Evolutionary conservation across 2,113 vertebrate genomes (phyloP).

Genomic region (Pseudois nayaur): DNA sequence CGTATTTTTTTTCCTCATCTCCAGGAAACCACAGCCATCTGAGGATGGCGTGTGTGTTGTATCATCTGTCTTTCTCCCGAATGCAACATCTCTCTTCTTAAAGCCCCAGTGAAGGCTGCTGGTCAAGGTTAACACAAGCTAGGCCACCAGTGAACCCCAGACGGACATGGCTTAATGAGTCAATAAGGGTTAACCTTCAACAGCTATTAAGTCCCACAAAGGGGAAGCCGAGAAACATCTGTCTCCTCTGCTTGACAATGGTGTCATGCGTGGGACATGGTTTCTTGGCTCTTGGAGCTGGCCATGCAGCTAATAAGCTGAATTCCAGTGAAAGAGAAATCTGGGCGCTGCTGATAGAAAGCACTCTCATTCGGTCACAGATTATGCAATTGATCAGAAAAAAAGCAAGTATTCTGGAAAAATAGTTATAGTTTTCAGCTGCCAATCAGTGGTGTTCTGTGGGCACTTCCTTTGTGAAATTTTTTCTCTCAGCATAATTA

Average conservation of each 20-base stretch:
- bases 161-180: not conserved
- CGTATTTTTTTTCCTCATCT: not conserved
- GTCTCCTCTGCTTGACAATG: not conserved
- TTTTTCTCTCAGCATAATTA: not conserved
- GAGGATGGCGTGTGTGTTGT: not conserved
- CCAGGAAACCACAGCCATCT: not conserved
- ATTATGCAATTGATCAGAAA: not conserved
- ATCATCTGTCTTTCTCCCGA: not conserved
- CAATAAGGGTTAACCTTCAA: not conserved
- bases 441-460: not conserved
- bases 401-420: not conserved
- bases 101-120: not conserved
- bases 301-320: constrained; percentile 16
- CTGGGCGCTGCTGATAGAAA: not conserved
- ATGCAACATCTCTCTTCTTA: not conserved
- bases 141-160: not conserved
- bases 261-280: not conserved
- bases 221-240: not conserved
- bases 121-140: not conserved
- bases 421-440: not conserved
- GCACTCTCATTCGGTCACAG: not conserved
- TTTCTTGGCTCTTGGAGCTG: constrained; percentile 31
- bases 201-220: constrained; percentile 14
- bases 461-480: not conserved
- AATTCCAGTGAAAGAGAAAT: not conserved